Conservation (phyloP, 2,113 vertebrate species). For the Lanius collurio region DNA sequence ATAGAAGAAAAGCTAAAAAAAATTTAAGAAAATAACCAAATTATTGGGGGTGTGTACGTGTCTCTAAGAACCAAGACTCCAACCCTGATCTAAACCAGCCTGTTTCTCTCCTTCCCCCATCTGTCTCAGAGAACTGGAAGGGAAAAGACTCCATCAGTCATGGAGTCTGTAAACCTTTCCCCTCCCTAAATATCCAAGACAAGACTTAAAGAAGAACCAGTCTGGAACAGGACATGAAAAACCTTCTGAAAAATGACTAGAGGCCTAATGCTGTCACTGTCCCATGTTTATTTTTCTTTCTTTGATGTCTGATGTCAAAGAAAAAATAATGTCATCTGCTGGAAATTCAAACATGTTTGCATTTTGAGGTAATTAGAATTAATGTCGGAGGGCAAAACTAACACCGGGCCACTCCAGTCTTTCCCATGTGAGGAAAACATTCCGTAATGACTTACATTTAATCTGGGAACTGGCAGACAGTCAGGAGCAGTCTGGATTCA, state of each 20-base stretch:
- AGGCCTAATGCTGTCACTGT: constrained; percentile 75
- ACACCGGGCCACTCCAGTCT: constrained; percentile 58
- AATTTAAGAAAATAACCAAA: constrained; percentile 44
- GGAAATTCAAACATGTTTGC: constrained; percentile 75
- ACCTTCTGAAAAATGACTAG: constrained; percentile 75
- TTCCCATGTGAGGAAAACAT: constrained; percentile 76
- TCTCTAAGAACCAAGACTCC: constrained; percentile 59
- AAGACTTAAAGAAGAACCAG: constrained; percentile 71
- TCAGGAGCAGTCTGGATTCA: constrained; percentile 63
- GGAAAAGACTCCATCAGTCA: constrained; percentile 70
- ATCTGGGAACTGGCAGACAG: constrained; percentile 69
- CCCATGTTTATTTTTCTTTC: constrained; percentile 78
- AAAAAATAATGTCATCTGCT: constrained; percentile 79
- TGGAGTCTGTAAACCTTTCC: constrained; percentile 59
- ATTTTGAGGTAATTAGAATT: constrained; percentile 83
- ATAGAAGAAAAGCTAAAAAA: constrained; percentile 62
- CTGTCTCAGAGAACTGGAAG: constrained; percentile 65
- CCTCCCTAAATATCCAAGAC: constrained; percentile 69
- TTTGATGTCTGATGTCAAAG: constrained; percentile 80
- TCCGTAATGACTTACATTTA: constrained; percentile 77
- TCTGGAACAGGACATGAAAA: constrained; percentile 74
- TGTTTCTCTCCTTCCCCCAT: constrained; percentile 14
- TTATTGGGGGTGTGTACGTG: background rate
- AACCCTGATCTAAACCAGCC: constrained; percentile 78
- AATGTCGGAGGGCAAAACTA: constrained; percentile 76